Percentiles rank a stretch among this genome's conserved stretches.
These are phyloP conservation scores for Ophioninae sp. DNA, from an alignment of 2,888 invertebrate genomes.

Conservation along the genomic window DNA sequence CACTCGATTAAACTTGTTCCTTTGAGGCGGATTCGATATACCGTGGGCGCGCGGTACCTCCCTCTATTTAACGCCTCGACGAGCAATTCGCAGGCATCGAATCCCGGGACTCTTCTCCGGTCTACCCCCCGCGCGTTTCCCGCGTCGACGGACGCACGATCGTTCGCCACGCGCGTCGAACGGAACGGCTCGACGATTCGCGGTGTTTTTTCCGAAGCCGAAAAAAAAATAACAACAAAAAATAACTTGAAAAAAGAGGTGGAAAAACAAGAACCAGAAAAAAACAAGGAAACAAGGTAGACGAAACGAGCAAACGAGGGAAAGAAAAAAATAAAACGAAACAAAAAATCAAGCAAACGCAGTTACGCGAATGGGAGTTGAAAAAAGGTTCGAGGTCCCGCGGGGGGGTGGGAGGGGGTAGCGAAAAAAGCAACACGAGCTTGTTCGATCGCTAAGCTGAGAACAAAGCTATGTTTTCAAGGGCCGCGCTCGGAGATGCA, in stretches of 20 bases:
- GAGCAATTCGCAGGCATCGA: conserved; percentile 15
- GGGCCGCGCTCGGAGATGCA: conserved; percentile 16
- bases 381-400: not conserved
- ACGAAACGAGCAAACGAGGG: conserved; percentile 16
- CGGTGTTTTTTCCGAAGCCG: conserved; percentile 47
- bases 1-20: conserved; percentile 23
- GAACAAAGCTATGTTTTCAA: conserved; percentile 33
- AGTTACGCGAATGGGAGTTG: not conserved
- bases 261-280: conserved; percentile 18
- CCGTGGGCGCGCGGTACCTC: not conserved
- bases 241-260: too few species aligned
- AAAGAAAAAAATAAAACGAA: conserved; percentile 20
- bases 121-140: conserved; percentile 29
- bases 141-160: conserved; percentile 51
- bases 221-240: conserved; percentile 13
- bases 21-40: conserved; percentile 13
- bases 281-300: conserved; percentile 42
- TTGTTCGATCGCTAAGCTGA: conserved; percentile 32
- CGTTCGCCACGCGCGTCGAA: conserved; percentile 28
- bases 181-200: conserved; percentile 59
- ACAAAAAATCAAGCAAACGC: conserved; percentile 22
- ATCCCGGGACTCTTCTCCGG: conserved; percentile 17
- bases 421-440: conserved; percentile 7
- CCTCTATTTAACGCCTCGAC: conserved; percentile 22
- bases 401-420: not conserved